Percentiles rank a stretch among this genome's conserved stretches.
phyloP scores from a whole-genome alignment of 2,888 invertebrate genomes.

The Polia nebulosa region DNA sequence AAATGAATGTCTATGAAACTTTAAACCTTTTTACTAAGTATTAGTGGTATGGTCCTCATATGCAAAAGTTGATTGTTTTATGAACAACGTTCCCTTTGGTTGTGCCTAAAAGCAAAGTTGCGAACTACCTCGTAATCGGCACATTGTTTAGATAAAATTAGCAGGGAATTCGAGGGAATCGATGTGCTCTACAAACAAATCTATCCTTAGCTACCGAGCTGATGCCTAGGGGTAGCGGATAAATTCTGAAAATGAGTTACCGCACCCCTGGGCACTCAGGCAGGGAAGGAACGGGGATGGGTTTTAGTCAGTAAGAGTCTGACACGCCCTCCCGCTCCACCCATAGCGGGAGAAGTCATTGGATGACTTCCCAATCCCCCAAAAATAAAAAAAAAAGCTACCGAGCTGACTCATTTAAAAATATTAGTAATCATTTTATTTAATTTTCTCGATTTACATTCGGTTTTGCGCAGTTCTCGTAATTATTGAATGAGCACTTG shows the following conservation, averaged over 20 bases:
- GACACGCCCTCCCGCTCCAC: too few species aligned
- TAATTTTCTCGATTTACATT: neutral
- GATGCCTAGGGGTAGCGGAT: too few species aligned
- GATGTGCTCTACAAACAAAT: conserved; percentile 17
- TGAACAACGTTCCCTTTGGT: conserved; percentile 29
- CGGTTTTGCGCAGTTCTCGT: neutral
- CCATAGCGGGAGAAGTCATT: too few species aligned
- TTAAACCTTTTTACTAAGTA: conserved; percentile 31
- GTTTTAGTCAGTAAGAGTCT: too few species aligned
- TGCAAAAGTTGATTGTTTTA: conserved; percentile 48
- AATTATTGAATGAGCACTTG: neutral
- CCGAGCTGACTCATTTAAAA: conserved; percentile 6
- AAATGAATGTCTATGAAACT: conserved; percentile 25
- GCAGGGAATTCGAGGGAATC: conserved; percentile 29
- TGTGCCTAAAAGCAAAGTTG: conserved; percentile 59
- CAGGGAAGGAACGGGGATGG: too few species aligned
- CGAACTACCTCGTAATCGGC: conserved; percentile 29
- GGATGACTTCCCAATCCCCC: too few species aligned
- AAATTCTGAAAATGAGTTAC: too few species aligned
- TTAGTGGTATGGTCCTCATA: conserved; percentile 10
- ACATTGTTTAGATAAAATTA: conserved; percentile 55
- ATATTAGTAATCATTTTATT: neutral
- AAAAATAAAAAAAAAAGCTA: too few species aligned
- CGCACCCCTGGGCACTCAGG: too few species aligned
- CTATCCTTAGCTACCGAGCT: neutral